phyloP scores from a whole-genome alignment of 2,797 vertebrate genomes.

The Megalops cyprinoides region DNA sequence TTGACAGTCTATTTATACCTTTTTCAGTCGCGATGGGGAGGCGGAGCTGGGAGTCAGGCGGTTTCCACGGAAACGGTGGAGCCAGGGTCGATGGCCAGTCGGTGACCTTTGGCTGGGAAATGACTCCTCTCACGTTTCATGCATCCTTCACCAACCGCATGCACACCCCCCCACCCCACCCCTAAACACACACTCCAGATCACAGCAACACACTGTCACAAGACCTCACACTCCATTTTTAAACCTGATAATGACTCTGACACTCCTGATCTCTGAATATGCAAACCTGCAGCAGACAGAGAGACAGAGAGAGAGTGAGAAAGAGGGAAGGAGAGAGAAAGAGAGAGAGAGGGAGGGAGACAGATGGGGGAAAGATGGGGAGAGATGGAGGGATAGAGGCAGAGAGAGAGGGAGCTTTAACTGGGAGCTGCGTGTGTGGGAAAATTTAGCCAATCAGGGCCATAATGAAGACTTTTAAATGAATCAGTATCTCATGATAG shows the following conservation, averaged over 20 bases:
- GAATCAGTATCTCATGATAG: too few species aligned
- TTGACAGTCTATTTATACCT: background rate
- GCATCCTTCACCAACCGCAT: background rate
- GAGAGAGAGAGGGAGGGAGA: too few species aligned
- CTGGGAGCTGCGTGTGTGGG: background rate
- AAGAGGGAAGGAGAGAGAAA: too few species aligned
- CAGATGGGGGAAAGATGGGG: background rate
- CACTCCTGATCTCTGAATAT: constrained; percentile 7
- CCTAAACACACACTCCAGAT: constrained; percentile 14
- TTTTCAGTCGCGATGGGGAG: background rate
- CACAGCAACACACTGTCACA: constrained; percentile 21
- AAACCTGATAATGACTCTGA: constrained; percentile 23
- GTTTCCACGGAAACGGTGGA: constrained; percentile 40
- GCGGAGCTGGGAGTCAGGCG: constrained; percentile 18
- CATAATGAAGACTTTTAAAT: too few species aligned
- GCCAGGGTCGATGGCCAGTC: constrained; percentile 29
- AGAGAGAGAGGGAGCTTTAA: background rate
- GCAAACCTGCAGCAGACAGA: background rate
- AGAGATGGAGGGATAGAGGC: background rate
- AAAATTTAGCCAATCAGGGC: too few species aligned
- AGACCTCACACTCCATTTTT: constrained; percentile 28
- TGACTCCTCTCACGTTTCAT: constrained; percentile 28
- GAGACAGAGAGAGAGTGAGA: background rate
- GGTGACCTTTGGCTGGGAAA: constrained; percentile 41
- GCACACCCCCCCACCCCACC: background rate